phyloP scores from a whole-genome alignment of 2,113 vertebrate genomes.

The Phoxinus phoxinus region DNA sequence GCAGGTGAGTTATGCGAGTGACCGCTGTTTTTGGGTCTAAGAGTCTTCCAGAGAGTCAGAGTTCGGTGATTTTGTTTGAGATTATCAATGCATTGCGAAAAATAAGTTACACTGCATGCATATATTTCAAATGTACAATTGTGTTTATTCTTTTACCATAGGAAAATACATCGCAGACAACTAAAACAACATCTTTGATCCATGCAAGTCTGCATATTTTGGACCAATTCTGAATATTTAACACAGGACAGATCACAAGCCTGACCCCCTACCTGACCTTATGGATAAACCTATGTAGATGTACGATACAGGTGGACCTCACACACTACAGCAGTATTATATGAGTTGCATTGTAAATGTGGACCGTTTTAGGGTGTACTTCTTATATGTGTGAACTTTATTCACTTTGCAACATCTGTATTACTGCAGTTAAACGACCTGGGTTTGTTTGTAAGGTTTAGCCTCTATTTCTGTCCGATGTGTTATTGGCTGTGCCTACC shows the following conservation, averaged over 20 bases:
- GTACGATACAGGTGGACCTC: slow-evolving; percentile 71
- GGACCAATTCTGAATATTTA: slow-evolving; percentile 56
- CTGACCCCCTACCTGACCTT: slow-evolving; percentile 53
- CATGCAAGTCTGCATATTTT: slow-evolving; percentile 56
- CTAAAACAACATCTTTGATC: slow-evolving; percentile 73
- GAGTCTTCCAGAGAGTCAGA: neutral
- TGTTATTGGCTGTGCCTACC: slow-evolving; percentile 77
- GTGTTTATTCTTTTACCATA: slow-evolving; percentile 55
- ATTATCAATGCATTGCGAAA: neutral
- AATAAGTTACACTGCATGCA: neutral
- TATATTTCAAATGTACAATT: neutral
- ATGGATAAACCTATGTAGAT: slow-evolving; percentile 63
- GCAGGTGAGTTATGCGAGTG: slow-evolving; percentile 82
- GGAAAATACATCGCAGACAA: slow-evolving; percentile 98
- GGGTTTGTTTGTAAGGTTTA: slow-evolving; percentile 62
- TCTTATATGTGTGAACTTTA: slow-evolving; percentile 96
- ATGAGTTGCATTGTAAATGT: slow-evolving; percentile 90
- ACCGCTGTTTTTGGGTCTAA: neutral
- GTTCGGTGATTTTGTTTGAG: too few relatives aligned
- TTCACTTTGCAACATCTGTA: slow-evolving; percentile 79
- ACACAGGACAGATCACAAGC: slow-evolving; percentile 61
- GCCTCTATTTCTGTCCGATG: slow-evolving; percentile 62
- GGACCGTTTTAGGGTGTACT: slow-evolving; percentile 91
- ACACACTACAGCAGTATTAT: slow-evolving; percentile 89
- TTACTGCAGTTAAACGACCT: slow-evolving; percentile 68